Evolutionary conservation across 2,113 vertebrate genomes (phyloP).

Genomic region (Solea senegalensis): DNA sequence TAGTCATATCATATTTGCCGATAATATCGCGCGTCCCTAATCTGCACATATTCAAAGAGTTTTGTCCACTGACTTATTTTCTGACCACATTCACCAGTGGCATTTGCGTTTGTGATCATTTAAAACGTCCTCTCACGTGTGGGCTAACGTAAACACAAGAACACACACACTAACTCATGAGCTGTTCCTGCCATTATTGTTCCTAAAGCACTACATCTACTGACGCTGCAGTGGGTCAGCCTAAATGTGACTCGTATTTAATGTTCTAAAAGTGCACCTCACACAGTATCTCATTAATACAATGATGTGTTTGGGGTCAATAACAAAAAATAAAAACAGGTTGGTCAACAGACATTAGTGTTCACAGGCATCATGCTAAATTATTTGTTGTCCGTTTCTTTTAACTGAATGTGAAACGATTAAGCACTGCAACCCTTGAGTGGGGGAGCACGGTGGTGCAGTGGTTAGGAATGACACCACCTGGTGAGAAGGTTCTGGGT

Average conservation of each 20-base stretch:
- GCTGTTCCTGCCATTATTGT: constrained; percentile 11
- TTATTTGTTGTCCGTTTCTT: constrained; percentile 39
- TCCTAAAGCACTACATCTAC: constrained; percentile 28
- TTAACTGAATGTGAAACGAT: constrained; percentile 41
- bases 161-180: constrained; percentile 18
- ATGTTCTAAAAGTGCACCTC: constrained; percentile 29
- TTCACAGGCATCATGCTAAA: constrained; percentile 76
- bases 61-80: background rate
- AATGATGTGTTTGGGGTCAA: constrained; percentile 27
- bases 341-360: constrained; percentile 42
- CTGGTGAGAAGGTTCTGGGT: background rate
- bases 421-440: constrained; percentile 23
- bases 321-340: constrained; percentile 35
- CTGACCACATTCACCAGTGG: constrained; percentile 14
- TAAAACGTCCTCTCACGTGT: background rate
- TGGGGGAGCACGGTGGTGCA: background rate
- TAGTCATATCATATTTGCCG: too few species aligned
- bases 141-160: constrained; percentile 9
- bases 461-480: background rate
- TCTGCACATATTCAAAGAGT: constrained; percentile 13
- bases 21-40: too few species aligned
- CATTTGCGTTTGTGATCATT: background rate
- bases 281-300: constrained; percentile 24
- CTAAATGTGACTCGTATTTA: constrained; percentile 14
- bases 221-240: constrained; percentile 35